A percentile compares a stretch with the other conserved stretches of the same genome.
Conservation (phyloP, 1,140 invertebrate genomes). For the Cyclargus thomasi region DNA sequence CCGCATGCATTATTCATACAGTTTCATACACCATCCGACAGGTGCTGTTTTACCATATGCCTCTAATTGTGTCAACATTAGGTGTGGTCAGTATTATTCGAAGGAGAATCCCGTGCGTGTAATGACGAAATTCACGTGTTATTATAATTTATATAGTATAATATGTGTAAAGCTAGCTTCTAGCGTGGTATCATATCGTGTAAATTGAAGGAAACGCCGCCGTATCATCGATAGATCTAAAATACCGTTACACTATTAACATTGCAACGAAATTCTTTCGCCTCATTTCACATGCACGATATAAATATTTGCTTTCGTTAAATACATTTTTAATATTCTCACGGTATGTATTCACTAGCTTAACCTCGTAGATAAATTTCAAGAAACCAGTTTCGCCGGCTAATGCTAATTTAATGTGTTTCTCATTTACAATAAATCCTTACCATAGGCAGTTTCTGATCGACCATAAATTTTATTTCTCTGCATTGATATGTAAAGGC, state of each 20-base stretch:
- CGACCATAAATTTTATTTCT: not conserved
- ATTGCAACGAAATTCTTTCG: constrained; percentile 3
- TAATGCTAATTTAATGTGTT: constrained; percentile 2
- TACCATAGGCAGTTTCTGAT: not conserved
- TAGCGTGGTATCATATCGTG: not conserved
- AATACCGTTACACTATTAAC: constrained; percentile 3
- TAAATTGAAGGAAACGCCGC: not conserved
- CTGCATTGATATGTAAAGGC: not conserved
- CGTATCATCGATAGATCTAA: not conserved
- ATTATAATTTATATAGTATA: not conserved
- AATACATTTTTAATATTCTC: constrained; percentile 10
- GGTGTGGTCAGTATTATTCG: not conserved
- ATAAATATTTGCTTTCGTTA: constrained; percentile 5
- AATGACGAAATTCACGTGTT: not conserved
- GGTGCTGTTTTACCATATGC: not conserved
- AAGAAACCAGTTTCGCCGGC: constrained; percentile 10
- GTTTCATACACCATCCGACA: not conserved
- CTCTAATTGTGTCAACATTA: not conserved
- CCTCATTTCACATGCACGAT: constrained; percentile 11
- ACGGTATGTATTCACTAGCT: not conserved
- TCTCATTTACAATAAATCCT: constrained; percentile 7
- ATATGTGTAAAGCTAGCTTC: not conserved
- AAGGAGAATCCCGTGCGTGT: not conserved
- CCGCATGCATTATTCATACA: constrained; percentile 2
- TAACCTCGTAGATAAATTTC: not conserved